Percentiles rank a stretch among this genome's conserved stretches.
phyloP scores from a whole-genome alignment of 2,113 vertebrate genomes.

The Vidua macroura region DNA sequence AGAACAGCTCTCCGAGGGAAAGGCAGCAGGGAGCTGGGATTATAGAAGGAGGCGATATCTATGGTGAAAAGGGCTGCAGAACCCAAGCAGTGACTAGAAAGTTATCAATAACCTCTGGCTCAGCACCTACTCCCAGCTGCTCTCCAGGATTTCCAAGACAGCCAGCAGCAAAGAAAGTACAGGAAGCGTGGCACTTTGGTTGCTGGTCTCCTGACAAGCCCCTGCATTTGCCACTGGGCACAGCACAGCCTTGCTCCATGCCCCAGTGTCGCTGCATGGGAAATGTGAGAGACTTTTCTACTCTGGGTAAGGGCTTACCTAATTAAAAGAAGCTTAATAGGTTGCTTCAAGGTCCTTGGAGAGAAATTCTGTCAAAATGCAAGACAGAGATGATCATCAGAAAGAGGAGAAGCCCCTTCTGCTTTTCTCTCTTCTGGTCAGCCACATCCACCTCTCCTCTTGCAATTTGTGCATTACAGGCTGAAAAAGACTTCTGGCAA shows the following conservation, averaged over 20 bases:
- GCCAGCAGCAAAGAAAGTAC: accelerated
- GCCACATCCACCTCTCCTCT: not conserved
- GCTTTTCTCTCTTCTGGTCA: not conserved
- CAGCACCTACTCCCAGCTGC: not conserved
- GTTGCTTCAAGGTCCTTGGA: not conserved
- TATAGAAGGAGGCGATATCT: not conserved
- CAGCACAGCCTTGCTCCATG: accelerated
- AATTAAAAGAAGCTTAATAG: not conserved
- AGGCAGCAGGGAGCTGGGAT: not conserved
- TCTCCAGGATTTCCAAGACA: accelerated
- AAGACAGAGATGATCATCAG: not conserved
- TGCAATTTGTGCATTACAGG: not conserved
- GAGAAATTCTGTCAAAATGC: not conserved
- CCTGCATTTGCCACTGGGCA: accelerated
- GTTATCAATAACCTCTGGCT: not conserved
- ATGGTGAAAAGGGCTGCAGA: not conserved
- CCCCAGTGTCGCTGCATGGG: not conserved
- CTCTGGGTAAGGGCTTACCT: not conserved
- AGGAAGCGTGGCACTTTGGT: accelerated
- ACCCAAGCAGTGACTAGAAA: not conserved
- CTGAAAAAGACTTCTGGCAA: not conserved
- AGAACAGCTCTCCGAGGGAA: not conserved
- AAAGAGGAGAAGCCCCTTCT: not conserved
- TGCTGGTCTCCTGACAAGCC: not conserved
- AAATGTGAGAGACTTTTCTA: not conserved